Evolutionary conservation across 2,888 invertebrate species (phyloP), one percentile per base, ranked within the genome.

Genomic region (Amiota mariae): DNA sequence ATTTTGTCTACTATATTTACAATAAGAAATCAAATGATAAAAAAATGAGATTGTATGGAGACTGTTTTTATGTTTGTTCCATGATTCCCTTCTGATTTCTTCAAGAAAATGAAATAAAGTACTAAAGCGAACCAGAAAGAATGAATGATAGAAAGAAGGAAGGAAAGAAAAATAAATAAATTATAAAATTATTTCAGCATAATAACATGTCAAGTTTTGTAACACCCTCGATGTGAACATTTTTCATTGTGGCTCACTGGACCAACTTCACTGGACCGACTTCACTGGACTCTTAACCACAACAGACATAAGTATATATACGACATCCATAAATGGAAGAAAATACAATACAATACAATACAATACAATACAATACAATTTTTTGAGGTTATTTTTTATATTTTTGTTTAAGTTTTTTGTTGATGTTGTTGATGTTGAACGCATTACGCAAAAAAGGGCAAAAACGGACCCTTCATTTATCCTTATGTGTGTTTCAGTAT

Each of bases 121-220:
- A 36, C 2, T 36, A 36, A 6, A 36, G 36, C 36, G 36, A 36
- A 2, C 36, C 36, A 36, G 36, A 36, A 36, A 6, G 36, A 6
- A 36, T 36, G 8, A 36, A 36, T 36, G 36, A 36, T 6, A 36
- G 36, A 36, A 15, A 47, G 24, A 24, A 24, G 24, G 24, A 24
- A 24, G 1, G 59, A 20, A 59, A 20, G 59, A 20, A 84, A 84
- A 87, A 84, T 86, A 88, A 88, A 88, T 88, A 88, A 87, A 88
- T 88, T 88, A 87, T 88, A 88, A 88, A 88, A 88, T 88, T 88
- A 88, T 88, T 88, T 88, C 85, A 81, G 87, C 86, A 87, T 88
- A 88, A 88, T 88, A 87, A 87, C 87, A 87, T 88, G 88, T 88
- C 88, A 85, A 82, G 67, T 68, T 68, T n/a, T 51, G 54, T 68